phyloP scores from a whole-genome alignment of 2,888 invertebrate genomes.

The Eristalis tenax region DNA sequence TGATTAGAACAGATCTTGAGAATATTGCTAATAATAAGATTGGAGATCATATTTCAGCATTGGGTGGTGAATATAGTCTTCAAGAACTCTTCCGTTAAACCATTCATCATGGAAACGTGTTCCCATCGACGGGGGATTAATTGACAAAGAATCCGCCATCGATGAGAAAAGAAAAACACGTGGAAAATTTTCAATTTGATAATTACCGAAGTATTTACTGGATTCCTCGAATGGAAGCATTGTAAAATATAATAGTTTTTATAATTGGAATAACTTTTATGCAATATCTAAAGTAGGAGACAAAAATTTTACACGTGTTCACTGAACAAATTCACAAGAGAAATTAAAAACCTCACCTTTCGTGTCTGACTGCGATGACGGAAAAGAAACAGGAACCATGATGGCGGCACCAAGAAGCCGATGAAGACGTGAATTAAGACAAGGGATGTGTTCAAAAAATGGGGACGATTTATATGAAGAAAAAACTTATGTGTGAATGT shows the following conservation, averaged over 20 bases:
- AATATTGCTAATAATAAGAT: not conserved
- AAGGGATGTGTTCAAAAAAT: constrained; percentile 31
- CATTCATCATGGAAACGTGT: constrained; percentile 76
- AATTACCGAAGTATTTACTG: constrained; percentile 67
- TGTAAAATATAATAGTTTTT: constrained; percentile 35
- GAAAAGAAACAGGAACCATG: constrained; percentile 81
- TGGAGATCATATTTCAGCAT: constrained; percentile 75
- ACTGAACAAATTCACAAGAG: constrained; percentile 75
- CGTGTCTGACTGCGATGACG: constrained; percentile 77
- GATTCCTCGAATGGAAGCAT: constrained; percentile 59
- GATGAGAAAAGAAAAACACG: constrained; percentile 68
- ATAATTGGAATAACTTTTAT: constrained; percentile 34
- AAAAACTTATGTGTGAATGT: not conserved
- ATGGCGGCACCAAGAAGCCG: constrained; percentile 74
- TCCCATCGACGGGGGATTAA: constrained; percentile 22
- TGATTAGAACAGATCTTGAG: not conserved
- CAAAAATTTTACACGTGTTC: constrained; percentile 75
- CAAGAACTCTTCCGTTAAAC: constrained; percentile 80
- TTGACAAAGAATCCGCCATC: not conserved
- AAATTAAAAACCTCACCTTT: constrained; percentile 79
- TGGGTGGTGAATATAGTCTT: constrained; percentile 82
- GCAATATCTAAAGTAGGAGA: constrained; percentile 27
- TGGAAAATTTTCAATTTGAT: constrained; percentile 73
- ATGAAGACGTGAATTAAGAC: constrained; percentile 26
- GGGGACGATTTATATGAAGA: not conserved